A percentile compares a stretch with the other conserved stretches of the same genome.
Conservation (phyloP, 2,888 invertebrate genomes). For the Masnerella sp. region DNA sequence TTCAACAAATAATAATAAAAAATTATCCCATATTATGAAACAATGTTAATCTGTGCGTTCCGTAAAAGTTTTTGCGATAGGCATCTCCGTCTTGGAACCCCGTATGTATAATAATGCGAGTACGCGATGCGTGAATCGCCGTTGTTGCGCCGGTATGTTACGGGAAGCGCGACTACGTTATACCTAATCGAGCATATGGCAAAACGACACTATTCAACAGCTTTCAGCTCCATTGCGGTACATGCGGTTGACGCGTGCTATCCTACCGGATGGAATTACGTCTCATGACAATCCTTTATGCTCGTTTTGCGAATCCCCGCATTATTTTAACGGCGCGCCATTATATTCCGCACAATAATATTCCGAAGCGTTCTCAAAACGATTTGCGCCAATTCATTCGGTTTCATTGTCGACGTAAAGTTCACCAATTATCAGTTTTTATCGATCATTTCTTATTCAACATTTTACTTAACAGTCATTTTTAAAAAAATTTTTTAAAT, state of each 20-base stretch:
- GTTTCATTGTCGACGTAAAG: not conserved
- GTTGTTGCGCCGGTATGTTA: conserved; percentile 41
- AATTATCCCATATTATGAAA: too few species aligned
- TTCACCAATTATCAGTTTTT: too few species aligned
- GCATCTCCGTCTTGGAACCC: not conserved
- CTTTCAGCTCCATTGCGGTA: conserved; percentile 57
- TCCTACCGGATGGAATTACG: conserved; percentile 51
- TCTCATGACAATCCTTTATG: conserved; percentile 29
- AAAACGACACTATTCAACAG: conserved; percentile 60
- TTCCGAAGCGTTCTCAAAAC: too few species aligned
- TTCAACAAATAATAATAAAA: too few species aligned
- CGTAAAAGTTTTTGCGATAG: too few species aligned
- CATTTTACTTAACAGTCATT: too few species aligned
- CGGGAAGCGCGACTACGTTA: conserved; percentile 50
- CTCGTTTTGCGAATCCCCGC: not conserved
- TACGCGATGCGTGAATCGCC: conserved; percentile 55
- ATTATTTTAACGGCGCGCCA: conserved; percentile 2
- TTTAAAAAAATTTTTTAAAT: too few species aligned
- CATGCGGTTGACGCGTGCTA: conserved; percentile 57
- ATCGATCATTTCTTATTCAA: too few species aligned
- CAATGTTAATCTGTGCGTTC: too few species aligned
- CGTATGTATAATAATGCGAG: conserved; percentile 43
- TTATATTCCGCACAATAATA: not conserved
- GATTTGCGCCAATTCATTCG: not conserved
- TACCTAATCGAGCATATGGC: conserved; percentile 59